These are phyloP conservation scores for Acomys russatus DNA, from an alignment of 2,797 vertebrate species.

Conservation along the genomic window DNA sequence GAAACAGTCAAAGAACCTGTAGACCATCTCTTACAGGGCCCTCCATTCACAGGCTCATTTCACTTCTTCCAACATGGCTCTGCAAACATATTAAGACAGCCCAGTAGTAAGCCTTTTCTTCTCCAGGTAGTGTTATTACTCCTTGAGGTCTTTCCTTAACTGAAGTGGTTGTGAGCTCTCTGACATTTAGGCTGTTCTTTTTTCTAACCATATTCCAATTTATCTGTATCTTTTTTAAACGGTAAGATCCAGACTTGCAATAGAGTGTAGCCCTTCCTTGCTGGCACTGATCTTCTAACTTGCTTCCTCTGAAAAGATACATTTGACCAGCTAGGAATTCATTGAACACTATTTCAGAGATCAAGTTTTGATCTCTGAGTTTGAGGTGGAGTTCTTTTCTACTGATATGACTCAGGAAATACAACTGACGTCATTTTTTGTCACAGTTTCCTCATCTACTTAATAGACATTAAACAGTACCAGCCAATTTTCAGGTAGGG, in stretches of 20 bases:
- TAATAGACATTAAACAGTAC: conserved; percentile 6
- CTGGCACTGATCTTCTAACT: not conserved
- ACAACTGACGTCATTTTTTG: conserved; percentile 31
- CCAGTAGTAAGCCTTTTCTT: not conserved
- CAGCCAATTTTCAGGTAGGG: not conserved
- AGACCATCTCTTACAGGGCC: not conserved
- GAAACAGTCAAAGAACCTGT: not conserved
- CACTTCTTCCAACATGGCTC: not conserved
- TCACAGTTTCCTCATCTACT: not conserved
- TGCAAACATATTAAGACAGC: conserved; percentile 9
- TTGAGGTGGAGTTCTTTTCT: conserved; percentile 37
- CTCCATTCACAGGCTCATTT: not conserved
- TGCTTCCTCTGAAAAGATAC: conserved; percentile 4
- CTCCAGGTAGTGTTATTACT: not conserved
- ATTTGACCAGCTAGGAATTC: conserved; percentile 46
- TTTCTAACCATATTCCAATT: conserved; percentile 10
- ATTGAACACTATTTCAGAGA: conserved; percentile 17
- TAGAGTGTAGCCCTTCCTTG: not conserved
- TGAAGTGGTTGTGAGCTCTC: not conserved
- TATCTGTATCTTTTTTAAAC: conserved; percentile 14
- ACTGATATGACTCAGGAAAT: conserved; percentile 17
- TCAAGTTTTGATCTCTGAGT: not conserved
- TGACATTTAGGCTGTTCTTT: not conserved
- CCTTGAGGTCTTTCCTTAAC: not conserved
- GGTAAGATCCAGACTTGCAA: not conserved